Percentiles rank a stretch among this genome's conserved stretches.
These are phyloP conservation scores for Gallirallus australis DNA, from an alignment of 2,797 vertebrate species.

Conservation along the genomic window DNA sequence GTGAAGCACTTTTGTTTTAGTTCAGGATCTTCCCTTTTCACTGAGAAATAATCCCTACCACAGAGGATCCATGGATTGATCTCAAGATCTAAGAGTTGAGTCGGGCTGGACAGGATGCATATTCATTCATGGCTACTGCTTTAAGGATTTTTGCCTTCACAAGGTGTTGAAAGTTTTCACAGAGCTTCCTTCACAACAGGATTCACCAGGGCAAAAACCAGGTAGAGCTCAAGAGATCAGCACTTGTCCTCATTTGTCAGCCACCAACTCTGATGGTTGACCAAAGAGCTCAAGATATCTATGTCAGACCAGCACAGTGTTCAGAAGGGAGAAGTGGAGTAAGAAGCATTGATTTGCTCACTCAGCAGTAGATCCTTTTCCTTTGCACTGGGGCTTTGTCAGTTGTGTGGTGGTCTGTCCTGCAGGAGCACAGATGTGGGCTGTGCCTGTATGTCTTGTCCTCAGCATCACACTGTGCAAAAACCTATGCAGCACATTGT, in stretches of 20 bases:
- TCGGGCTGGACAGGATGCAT: background rate
- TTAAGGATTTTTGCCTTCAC: background rate
- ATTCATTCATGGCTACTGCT: rapidly evolving
- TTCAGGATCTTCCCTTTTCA: background rate
- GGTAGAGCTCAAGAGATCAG: background rate
- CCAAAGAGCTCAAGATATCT: background rate
- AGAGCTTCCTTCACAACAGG: background rate
- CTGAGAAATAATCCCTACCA: background rate
- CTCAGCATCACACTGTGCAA: background rate
- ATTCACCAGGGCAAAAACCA: background rate
- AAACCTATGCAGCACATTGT: rapidly evolving
- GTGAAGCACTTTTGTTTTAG: background rate
- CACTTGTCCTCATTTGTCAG: background rate
- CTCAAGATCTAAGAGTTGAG: background rate
- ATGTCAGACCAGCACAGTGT: background rate
- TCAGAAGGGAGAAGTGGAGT: rapidly evolving
- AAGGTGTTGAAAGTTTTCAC: background rate
- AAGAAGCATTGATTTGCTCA: background rate
- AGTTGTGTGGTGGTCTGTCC: background rate
- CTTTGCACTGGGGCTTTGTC: background rate
- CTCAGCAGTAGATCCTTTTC: background rate
- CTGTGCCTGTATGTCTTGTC: background rate
- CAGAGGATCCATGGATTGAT: background rate
- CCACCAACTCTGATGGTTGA: background rate
- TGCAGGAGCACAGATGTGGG: background rate